These are phyloP conservation scores for Ormyrus labotus DNA, from an alignment of 2,888 invertebrate species.

Conservation along the genomic window DNA sequence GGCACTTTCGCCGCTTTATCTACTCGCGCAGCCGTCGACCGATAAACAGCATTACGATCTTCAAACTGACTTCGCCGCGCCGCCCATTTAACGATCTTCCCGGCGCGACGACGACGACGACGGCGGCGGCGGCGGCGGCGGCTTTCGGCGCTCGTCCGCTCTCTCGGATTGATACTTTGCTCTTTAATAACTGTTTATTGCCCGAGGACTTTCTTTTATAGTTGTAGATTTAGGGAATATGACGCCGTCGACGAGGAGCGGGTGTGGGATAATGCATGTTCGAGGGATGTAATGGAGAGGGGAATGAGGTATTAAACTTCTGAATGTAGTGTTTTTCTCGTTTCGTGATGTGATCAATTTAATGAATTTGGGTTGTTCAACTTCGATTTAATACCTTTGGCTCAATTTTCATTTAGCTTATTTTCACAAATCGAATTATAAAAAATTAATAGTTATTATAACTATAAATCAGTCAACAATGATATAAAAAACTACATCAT, in stretches of 20 bases:
- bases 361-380: no score
- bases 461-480: slow-evolving; percentile 68
- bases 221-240: background rate
- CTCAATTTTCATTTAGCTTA: slow-evolving; percentile 17
- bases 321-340: background rate
- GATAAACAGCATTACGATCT: slow-evolving; percentile 58
- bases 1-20: slow-evolving; percentile 60
- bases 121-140: no score
- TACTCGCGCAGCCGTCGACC: slow-evolving; percentile 53
- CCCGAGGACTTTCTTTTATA: slow-evolving; percentile 2
- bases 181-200: slow-evolving; percentile 22
- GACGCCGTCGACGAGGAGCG: background rate
- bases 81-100: slow-evolving; percentile 44
- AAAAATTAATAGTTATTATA: background rate
- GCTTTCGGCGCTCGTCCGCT: no score
- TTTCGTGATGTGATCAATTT: no score
- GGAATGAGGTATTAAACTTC: no score
- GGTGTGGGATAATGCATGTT: no score
- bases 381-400: background rate
- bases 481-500: no score
- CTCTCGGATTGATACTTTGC: background rate
- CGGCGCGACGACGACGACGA: slow-evolving; percentile 28
- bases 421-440: slow-evolving; percentile 15
- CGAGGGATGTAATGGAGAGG: no score
- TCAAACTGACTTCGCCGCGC: slow-evolving; percentile 36